Evolutionary conservation across 2,888 invertebrate species (phyloP), one percentile per base, ranked within the genome.

Genomic region (Dasysyrphus albostriatus): DNA sequence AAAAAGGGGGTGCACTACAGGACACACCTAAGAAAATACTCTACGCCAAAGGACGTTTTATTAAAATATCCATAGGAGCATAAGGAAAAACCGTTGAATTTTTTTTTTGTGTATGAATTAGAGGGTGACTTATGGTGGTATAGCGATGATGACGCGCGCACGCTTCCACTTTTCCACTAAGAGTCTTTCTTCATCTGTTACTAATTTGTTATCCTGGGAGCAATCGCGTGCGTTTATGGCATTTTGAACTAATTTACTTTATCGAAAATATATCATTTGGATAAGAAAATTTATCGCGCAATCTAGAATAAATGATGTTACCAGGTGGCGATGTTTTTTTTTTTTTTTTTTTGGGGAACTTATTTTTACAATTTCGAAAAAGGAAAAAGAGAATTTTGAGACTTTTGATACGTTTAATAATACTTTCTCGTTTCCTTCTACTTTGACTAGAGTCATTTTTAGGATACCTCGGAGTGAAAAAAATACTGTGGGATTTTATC

Each of bases 41-140:
- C 16, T 29, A n/a, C 24, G 19, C 29, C 39, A 32, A 74, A 73
- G 69, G 63, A 74, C 75, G n/a, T 72, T 65, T 47, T 65, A 75
- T 69, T 65, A n/a, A n/a, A n/a, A 9, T 63, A 32, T 29, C n/a
- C n/a, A 2, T 32, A 32, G 65, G 58, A n/a, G 83, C 87, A 87
- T 83, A 87, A 56, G 87, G 87, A 83, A 87, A 87, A 87, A 83
- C 87, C 87, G 87, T 87, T 87, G 79, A 65, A 49, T 37, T 59
- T 39, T 37, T 59, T 42, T 61, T 39, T 61, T 24, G 39, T 58
- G n/a, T n/a, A n/a, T n/a, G 78, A 87, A 79, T 75, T 83, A 77
- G 72, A 70, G 87, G 83, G 83, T 87, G 83, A 87, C 87, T 87
- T 87, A 87, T 78, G 69, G 77, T 29, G 83, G 29, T 61, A 29